Percentiles rank a stretch among this genome's conserved stretches.
Evolutionary conservation across 1,140 invertebrate genomes (phyloP).

Genomic region (Pseudobourletiella spinata): DNA sequence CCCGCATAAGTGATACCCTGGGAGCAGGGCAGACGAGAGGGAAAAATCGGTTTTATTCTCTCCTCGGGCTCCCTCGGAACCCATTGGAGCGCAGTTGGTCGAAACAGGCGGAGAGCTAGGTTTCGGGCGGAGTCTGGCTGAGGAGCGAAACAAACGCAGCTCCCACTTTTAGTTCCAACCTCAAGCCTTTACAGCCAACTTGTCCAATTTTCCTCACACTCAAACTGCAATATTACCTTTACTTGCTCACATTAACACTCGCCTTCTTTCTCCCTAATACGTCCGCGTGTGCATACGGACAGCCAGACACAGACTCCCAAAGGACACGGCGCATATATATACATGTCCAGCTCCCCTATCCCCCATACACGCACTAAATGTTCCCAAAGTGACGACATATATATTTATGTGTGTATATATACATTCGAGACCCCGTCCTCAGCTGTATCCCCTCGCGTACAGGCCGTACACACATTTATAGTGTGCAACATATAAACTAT

Average conservation of each 20-base stretch:
- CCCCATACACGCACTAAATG: too few species aligned
- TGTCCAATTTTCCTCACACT: slow-evolving; percentile 7
- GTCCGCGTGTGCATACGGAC: too few species aligned
- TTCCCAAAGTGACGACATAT: too few species aligned
- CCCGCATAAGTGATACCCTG: slow-evolving; percentile 18
- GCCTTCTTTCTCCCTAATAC: too few species aligned
- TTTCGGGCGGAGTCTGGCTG: slow-evolving; percentile 32
- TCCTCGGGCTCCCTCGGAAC: slow-evolving; percentile 24
- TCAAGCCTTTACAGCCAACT: not conserved
- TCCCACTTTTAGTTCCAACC: slow-evolving; percentile 22
- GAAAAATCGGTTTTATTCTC: slow-evolving; percentile 33
- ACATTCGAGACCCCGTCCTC: too few species aligned
- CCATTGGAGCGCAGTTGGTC: slow-evolving; percentile 31
- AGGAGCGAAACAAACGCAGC: slow-evolving; percentile 12
- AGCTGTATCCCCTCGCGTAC: too few species aligned
- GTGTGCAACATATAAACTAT: too few species aligned
- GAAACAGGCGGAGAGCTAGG: slow-evolving; percentile 34
- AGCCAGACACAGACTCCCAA: too few species aligned
- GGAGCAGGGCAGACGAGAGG: not conserved
- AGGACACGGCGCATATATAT: too few species aligned
- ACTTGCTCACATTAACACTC: not conserved
- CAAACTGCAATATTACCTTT: not conserved
- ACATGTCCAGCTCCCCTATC: too few species aligned
- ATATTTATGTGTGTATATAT: too few species aligned
- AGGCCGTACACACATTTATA: too few species aligned